phyloP scores from a whole-genome alignment of 2,888 invertebrate species.

The Yponomeuta sedellus region DNA sequence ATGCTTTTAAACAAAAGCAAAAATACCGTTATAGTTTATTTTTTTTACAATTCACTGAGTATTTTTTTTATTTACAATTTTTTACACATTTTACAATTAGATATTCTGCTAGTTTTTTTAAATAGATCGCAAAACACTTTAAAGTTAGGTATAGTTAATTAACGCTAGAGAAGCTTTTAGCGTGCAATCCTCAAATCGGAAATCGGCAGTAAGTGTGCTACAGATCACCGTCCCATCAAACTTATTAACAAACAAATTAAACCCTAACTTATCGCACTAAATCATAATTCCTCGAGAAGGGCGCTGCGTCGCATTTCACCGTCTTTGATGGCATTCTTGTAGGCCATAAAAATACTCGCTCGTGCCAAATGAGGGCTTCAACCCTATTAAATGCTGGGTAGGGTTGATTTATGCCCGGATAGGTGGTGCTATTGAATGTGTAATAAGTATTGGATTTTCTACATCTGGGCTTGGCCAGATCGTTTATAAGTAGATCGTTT shows the following conservation, averaged over 20 bases:
- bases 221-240: background rate
- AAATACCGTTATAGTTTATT: too few species aligned
- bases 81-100: too few species aligned
- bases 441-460: background rate
- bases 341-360: constrained; percentile 64
- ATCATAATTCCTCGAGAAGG: constrained; percentile 56
- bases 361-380: constrained; percentile 46
- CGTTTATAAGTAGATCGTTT: background rate
- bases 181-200: too few species aligned
- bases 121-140: too few species aligned
- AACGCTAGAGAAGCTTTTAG: too few species aligned
- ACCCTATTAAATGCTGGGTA: constrained; percentile 33
- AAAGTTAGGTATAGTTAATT: too few species aligned
- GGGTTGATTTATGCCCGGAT: constrained; percentile 14
- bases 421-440: background rate
- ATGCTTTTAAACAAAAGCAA: too few species aligned
- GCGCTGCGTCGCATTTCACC: constrained; percentile 24
- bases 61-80: too few species aligned
- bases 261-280: constrained; percentile 36
- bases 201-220: background rate
- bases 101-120: too few species aligned
- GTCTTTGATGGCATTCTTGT: constrained; percentile 41
- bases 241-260: background rate
- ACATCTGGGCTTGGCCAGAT: background rate
- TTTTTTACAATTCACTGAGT: too few species aligned